These are phyloP conservation scores for Brachionus rotundiformis DNA, from an alignment of 1,140 invertebrate genomes.

Conservation along the genomic window DNA sequence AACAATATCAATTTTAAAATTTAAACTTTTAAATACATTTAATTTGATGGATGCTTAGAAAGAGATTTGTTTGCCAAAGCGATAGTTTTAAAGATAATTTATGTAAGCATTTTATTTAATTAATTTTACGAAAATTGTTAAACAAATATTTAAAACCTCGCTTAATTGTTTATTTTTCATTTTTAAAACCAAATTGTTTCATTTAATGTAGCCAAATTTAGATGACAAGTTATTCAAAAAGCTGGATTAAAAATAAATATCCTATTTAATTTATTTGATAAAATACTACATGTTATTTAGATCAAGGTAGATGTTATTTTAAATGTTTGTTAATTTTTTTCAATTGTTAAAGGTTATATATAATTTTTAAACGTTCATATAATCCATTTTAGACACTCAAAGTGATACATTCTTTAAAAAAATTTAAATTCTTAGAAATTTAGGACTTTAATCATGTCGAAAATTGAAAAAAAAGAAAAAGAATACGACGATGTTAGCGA, in stretches of 20 bases:
- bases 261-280: neutral
- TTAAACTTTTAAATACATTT: neutral
- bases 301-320: slow-evolving; percentile 31
- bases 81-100: neutral
- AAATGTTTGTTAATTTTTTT: neutral
- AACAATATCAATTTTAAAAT: neutral
- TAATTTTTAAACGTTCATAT: neutral
- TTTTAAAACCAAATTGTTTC: neutral
- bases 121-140: slow-evolving; percentile 1
- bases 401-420: neutral
- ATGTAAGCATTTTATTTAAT: slow-evolving; percentile 13
- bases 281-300: slow-evolving; percentile 17
- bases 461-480: slow-evolving; percentile 22
- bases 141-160: neutral
- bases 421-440: neutral
- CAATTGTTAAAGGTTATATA: neutral
- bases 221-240: neutral
- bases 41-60: neutral
- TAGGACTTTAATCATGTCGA: slow-evolving; percentile 8
- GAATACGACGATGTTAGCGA: slow-evolving; percentile 20
- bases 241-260: neutral
- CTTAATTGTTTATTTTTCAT: slow-evolving; percentile 1
- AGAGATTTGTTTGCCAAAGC: neutral
- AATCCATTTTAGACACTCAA: neutral
- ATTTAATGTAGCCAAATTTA: neutral